Evolutionary conservation across 2,797 vertebrate genomes (phyloP).

Genomic region (Coregonus suidteri): DNA sequence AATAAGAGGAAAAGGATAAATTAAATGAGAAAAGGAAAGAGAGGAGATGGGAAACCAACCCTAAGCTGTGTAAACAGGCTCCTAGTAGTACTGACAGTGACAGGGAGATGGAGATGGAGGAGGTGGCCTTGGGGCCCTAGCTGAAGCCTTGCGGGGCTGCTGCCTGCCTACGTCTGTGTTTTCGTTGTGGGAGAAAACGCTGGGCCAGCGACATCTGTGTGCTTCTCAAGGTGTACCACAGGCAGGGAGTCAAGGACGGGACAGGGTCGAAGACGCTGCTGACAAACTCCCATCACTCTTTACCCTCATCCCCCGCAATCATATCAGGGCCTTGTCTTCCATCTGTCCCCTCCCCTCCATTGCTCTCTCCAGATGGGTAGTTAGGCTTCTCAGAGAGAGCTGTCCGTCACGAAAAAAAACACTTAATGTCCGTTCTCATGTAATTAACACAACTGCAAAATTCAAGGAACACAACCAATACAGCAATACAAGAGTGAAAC

Average conservation of each 20-base stretch:
- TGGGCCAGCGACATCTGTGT: constrained; percentile 58
- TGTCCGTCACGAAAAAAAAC: not conserved
- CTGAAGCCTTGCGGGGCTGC: constrained; percentile 61
- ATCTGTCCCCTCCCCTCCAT: constrained; percentile 15
- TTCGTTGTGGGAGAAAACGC: constrained; percentile 41
- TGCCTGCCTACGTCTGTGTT: constrained; percentile 42
- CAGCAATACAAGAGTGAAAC: not conserved
- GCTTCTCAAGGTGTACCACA: constrained; percentile 17
- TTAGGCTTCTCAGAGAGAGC: not conserved
- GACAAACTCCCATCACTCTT: constrained; percentile 35
- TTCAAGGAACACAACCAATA: not conserved
- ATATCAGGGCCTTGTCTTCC: constrained; percentile 30
- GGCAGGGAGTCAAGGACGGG: constrained; percentile 63
- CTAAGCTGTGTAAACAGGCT: constrained; percentile 89
- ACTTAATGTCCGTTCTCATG: not conserved
- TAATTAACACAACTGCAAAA: not conserved
- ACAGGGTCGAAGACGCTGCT: constrained; percentile 65
- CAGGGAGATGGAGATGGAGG: constrained; percentile 61
- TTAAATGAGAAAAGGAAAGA: not conserved
- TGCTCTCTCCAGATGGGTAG: constrained; percentile 14
- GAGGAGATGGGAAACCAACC: constrained; percentile 57
- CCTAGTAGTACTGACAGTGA: constrained; percentile 66
- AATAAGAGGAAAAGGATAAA: not conserved
- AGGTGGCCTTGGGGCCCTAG: constrained; percentile 68
- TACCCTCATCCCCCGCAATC: constrained; percentile 5